These are phyloP conservation scores for Amia ocellicauda DNA, from an alignment of 2,113 vertebrate species.

Conservation along the genomic window DNA sequence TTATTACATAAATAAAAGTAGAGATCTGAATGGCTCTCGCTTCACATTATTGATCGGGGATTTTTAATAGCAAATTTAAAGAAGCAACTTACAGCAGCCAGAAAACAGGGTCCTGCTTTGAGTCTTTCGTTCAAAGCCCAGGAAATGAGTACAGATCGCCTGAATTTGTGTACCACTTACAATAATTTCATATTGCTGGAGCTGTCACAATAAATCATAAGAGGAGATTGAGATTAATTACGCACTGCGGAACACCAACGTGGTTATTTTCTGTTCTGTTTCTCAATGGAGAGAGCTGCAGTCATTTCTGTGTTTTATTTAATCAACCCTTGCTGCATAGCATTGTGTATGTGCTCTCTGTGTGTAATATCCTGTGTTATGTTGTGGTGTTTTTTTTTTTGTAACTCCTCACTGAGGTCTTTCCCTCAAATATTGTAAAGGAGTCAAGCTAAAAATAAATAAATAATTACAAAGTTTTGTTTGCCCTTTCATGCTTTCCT, in stretches of 20 bases:
- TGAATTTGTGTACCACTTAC: slow-evolving; percentile 41
- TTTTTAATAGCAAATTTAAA: slow-evolving; percentile 19
- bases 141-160: slow-evolving; percentile 45
- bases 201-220: slow-evolving; percentile 38
- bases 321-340: slow-evolving; percentile 38
- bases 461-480: slow-evolving; percentile 8
- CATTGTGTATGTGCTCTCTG: slow-evolving; percentile 43
- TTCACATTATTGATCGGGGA: slow-evolving; percentile 13
- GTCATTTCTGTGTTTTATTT: slow-evolving; percentile 41
- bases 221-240: slow-evolving; percentile 44
- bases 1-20: not conserved
- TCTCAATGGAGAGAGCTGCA: slow-evolving; percentile 38
- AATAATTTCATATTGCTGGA: slow-evolving; percentile 30
- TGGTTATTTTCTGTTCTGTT: slow-evolving; percentile 29
- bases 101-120: slow-evolving; percentile 6
- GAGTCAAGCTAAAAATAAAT: slow-evolving; percentile 23
- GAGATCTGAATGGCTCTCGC: no score
- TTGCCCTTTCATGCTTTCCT: slow-evolving; percentile 30
- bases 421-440: slow-evolving; percentile 21
- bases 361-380: slow-evolving; percentile 43
- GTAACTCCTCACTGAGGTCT: slow-evolving; percentile 34
- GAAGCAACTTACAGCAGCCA: slow-evolving; percentile 19
- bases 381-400: slow-evolving; percentile 36
- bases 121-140: slow-evolving; percentile 18
- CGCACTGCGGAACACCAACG: slow-evolving; percentile 28